These are phyloP conservation scores for Pipistrellus kuhlii DNA, from an alignment of 2,797 vertebrate species.

Conservation along the genomic window DNA sequence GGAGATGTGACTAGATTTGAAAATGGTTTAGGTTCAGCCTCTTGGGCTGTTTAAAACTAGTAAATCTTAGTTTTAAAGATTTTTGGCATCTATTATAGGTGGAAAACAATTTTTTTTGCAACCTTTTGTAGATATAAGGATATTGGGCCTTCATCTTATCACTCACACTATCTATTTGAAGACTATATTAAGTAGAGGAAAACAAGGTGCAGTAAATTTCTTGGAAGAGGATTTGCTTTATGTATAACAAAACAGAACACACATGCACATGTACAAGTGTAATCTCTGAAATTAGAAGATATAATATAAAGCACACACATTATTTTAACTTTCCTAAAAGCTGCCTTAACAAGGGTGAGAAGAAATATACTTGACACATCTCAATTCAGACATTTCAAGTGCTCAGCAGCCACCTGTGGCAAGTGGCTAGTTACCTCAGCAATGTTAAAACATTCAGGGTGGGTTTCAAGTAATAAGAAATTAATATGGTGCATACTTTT, in stretches of 20 bases:
- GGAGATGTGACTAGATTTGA: background rate
- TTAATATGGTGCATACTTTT: background rate
- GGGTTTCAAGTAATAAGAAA: background rate
- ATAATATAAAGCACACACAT: background rate
- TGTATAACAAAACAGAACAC: background rate
- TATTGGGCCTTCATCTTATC: background rate
- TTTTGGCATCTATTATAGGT: background rate
- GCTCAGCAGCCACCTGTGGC: background rate
- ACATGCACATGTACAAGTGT: accelerated
- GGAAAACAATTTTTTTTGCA: background rate
- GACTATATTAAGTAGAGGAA: background rate
- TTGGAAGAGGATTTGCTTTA: background rate
- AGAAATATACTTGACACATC: background rate
- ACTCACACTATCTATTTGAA: conserved; percentile 46
- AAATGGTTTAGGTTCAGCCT: background rate
- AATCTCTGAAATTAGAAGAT: background rate
- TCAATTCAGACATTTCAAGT: background rate
- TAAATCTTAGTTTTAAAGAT: no score
- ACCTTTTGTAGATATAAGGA: background rate
- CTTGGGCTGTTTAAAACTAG: background rate
- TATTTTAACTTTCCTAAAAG: background rate
- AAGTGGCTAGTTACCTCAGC: background rate
- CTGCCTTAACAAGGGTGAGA: background rate
- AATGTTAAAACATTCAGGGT: background rate
- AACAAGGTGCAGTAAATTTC: background rate